These are phyloP conservation scores for Drosophila quadrilineata DNA, from an alignment of 1,140 invertebrate species.

Conservation along the genomic window DNA sequence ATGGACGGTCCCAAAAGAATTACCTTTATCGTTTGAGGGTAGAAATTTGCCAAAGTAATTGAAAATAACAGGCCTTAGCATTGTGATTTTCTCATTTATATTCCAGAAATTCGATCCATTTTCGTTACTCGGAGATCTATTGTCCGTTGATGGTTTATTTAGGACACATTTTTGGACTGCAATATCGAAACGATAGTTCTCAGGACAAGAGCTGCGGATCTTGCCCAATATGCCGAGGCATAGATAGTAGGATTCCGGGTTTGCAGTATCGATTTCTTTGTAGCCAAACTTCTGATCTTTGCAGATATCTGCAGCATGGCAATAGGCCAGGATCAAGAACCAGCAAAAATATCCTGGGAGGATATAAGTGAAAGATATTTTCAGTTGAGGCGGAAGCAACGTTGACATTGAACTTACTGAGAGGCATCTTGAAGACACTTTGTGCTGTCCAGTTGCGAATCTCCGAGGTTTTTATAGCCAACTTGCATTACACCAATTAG, in stretches of 20 bases:
- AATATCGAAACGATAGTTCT: constrained; percentile 15
- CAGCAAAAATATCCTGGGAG: constrained; percentile 12
- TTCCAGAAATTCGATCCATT: too few relatives aligned
- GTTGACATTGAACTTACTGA: too few relatives aligned
- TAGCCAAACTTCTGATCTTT: constrained; percentile 10
- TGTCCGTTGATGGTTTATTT: background rate
- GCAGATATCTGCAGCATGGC: constrained; percentile 10
- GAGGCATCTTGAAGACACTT: too few relatives aligned
- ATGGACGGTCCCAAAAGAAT: too few relatives aligned
- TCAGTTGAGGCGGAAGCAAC: too few relatives aligned
- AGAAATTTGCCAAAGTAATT: constrained; percentile 19
- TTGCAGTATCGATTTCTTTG: constrained; percentile 3
- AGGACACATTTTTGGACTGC: constrained; percentile 12
- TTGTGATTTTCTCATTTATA: constrained; percentile 21
- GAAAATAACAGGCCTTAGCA: constrained; percentile 27
- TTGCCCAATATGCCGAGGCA: constrained; percentile 28
- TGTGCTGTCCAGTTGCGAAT: too few relatives aligned
- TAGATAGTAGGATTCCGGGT: constrained; percentile 15
- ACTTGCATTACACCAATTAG: too few relatives aligned
- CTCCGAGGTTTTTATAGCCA: too few relatives aligned
- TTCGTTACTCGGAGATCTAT: too few relatives aligned
- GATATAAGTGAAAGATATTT: too few relatives aligned
- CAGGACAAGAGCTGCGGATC: background rate
- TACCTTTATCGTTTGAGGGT: too few relatives aligned
- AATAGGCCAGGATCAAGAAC: background rate